Evolutionary conservation across 2,888 invertebrate species (phyloP).

Genomic region (Vannuccia rotundouncinata): DNA sequence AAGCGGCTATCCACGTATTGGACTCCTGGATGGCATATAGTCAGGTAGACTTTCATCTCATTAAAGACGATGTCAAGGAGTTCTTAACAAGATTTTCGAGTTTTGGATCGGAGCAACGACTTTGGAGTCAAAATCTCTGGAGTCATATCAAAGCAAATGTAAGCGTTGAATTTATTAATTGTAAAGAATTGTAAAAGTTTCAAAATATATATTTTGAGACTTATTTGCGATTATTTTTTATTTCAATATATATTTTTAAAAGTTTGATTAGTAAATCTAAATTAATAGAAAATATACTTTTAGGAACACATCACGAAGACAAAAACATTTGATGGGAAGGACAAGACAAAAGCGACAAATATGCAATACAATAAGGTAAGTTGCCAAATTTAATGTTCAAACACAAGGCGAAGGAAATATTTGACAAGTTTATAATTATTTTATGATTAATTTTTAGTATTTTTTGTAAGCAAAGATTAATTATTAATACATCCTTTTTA

Average conservation of each 20-base stretch:
- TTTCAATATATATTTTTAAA: too few relatives aligned
- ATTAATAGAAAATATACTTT: too few relatives aligned
- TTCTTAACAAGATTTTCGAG: constrained; percentile 60
- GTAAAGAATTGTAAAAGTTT: too few relatives aligned
- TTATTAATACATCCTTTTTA: too few relatives aligned
- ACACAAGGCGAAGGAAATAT: too few relatives aligned
- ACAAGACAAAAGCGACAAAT: constrained; percentile 46
- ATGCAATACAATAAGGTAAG: constrained; percentile 51
- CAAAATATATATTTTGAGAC: too few relatives aligned
- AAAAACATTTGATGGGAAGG: constrained; percentile 45
- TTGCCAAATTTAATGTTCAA: too few relatives aligned
- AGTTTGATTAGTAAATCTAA: too few relatives aligned
- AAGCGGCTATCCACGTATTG: constrained; percentile 50
- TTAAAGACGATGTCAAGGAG: constrained; percentile 60
- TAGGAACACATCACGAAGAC: constrained; percentile 47
- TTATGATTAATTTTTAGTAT: too few relatives aligned
- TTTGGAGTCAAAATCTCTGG: constrained; percentile 57
- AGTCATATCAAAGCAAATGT: constrained; percentile 50
- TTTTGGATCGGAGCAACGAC: constrained; percentile 60
- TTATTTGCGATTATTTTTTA: not conserved
- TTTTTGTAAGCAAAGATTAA: too few relatives aligned
- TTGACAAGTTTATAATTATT: too few relatives aligned
- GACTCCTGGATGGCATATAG: constrained; percentile 53
- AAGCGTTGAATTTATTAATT: constrained; percentile 38
- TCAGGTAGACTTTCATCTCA: constrained; percentile 48